Percentiles rank a stretch among this genome's conserved stretches.
Conservation (phyloP, 2,888 invertebrate genomes). For the Tipula vernalis region DNA sequence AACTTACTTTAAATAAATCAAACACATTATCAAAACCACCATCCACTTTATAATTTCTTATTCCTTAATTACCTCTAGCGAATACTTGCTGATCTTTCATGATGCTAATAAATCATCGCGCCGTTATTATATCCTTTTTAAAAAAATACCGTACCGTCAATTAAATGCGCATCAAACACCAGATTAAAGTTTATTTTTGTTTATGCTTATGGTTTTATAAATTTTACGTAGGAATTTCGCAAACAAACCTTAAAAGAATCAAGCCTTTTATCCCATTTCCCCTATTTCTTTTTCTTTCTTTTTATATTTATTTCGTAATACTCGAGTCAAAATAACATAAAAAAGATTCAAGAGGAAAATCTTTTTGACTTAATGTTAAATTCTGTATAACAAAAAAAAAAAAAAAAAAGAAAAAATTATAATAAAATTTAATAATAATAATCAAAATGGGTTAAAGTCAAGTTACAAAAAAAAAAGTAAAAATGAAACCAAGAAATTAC, state of each 20-base stretch:
- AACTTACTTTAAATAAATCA: too few species aligned
- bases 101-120: neutral
- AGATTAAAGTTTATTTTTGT: neutral
- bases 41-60: neutral
- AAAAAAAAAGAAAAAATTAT: neutral
- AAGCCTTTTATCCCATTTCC: neutral
- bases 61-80: neutral
- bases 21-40: too few species aligned
- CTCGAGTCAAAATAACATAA: neutral
- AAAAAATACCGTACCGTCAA: neutral
- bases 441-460: neutral
- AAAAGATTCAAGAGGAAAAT: neutral
- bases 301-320: neutral
- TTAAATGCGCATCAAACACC: neutral
- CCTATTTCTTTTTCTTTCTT: neutral
- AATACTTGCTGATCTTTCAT: neutral
- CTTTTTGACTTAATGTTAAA: neutral
- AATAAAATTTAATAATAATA: neutral
- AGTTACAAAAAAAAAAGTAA: neutral
- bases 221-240: neutral
- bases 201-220: neutral
- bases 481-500: neutral
- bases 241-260: neutral
- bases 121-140: neutral
- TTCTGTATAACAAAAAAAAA: neutral